These are phyloP conservation scores for Trileptium ribeirensis DNA, from an alignment of 2,888 invertebrate species.

Conservation along the genomic window DNA sequence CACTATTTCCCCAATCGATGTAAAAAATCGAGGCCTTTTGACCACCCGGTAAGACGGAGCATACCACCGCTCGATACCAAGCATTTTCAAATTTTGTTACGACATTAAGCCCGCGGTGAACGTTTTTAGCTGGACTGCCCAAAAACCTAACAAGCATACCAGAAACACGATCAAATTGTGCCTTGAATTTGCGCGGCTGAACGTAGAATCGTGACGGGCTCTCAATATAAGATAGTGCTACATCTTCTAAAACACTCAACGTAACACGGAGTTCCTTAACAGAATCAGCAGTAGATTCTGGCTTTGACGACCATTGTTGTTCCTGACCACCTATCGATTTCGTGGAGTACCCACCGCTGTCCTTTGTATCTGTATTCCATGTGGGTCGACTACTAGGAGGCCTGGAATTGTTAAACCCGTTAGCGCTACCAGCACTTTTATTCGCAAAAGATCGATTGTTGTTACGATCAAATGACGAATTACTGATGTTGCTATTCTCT, in stretches of 20 bases:
- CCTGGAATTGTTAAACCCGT: too few relatives aligned
- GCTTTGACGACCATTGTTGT: too few relatives aligned
- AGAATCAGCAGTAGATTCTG: too few relatives aligned
- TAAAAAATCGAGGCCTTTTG: not conserved
- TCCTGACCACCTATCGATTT: too few relatives aligned
- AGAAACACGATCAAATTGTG: not conserved
- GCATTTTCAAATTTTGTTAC: not conserved
- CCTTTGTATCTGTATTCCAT: too few relatives aligned
- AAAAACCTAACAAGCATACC: not conserved
- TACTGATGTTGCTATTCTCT: too few relatives aligned
- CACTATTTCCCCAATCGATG: constrained; percentile 4
- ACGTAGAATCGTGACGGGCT: constrained; percentile 7
- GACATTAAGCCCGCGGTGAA: not conserved
- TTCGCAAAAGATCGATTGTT: too few relatives aligned
- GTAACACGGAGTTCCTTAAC: not conserved
- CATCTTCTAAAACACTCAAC: constrained; percentile 2
- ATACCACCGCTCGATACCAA: not conserved
- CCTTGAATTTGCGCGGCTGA: not conserved
- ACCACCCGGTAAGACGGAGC: not conserved
- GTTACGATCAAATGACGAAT: too few relatives aligned
- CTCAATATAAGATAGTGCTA: not conserved
- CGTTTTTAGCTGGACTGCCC: not conserved
- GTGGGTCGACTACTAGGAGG: too few relatives aligned
- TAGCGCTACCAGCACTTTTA: too few relatives aligned
- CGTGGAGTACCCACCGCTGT: too few relatives aligned